These are phyloP conservation scores for Stegodyphus mimosarum DNA, from an alignment of 1,140 invertebrate species.

Conservation along the genomic window DNA sequence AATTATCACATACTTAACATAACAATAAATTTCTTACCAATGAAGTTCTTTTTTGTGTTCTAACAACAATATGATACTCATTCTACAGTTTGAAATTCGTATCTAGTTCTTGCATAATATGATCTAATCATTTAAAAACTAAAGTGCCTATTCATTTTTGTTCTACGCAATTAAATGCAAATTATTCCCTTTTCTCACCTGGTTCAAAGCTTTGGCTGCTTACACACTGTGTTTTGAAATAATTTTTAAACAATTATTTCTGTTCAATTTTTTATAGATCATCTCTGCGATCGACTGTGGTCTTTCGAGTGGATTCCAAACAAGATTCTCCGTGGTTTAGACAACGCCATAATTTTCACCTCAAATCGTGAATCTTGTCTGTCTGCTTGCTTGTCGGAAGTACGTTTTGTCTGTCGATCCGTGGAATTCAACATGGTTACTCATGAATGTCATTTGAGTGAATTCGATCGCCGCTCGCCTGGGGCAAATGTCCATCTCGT, in stretches of 20 bases:
- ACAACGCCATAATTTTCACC: conserved; percentile 91
- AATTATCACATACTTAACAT: too few species aligned
- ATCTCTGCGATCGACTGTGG: conserved; percentile 90
- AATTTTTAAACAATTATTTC: background rate
- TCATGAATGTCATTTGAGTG: conserved; percentile 88
- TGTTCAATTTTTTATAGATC: conserved; percentile 73
- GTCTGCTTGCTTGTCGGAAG: conserved; percentile 90
- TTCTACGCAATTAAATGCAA: too few species aligned
- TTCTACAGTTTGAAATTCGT: too few species aligned
- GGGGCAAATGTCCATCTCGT: conserved; percentile 79
- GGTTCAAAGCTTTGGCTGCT: too few species aligned
- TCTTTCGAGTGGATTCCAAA: conserved; percentile 92
- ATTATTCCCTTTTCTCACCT: too few species aligned
- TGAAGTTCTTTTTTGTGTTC: too few species aligned
- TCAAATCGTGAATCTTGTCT: conserved; percentile 93
- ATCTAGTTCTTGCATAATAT: too few species aligned
- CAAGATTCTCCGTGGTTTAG: conserved; percentile 87
- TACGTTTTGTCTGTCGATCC: conserved; percentile 87
- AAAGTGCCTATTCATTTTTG: too few species aligned
- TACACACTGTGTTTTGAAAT: too few species aligned
- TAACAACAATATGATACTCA: too few species aligned
- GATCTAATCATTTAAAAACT: too few species aligned
- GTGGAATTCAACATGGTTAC: conserved; percentile 94
- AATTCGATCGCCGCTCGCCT: conserved; percentile 87
- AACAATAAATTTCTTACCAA: too few species aligned